phyloP scores from a whole-genome alignment of 2,888 invertebrate genomes.

The Scaeva pyrastri region DNA sequence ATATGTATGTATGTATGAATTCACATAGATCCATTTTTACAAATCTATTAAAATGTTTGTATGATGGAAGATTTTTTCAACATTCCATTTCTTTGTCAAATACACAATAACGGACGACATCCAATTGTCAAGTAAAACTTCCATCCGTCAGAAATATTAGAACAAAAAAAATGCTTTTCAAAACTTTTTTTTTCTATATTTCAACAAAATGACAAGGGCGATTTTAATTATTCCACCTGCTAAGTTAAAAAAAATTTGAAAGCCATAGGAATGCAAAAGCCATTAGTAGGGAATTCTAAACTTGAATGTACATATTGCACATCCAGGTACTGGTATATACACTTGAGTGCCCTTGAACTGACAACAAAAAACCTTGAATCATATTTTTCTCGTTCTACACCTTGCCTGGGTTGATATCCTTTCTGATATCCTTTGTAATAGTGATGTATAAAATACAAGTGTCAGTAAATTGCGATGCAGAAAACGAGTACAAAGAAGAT shows the following conservation, averaged over 20 bases:
- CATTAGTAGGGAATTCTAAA: slow-evolving; percentile 14
- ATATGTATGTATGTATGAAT: no score
- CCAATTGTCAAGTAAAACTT: not conserved
- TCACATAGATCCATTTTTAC: no score
- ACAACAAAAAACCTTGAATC: slow-evolving; percentile 21
- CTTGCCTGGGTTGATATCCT: not conserved
- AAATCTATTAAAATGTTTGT: no score
- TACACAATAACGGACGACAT: no score
- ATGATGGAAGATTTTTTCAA: no score
- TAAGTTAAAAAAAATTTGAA: slow-evolving; percentile 12
- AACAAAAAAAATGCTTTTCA: not conserved
- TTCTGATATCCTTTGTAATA: slow-evolving; percentile 25
- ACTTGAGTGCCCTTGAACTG: slow-evolving; percentile 20
- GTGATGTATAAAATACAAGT: slow-evolving; percentile 11
- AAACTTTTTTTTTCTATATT: not conserved
- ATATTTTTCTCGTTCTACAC: not conserved
- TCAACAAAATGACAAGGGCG: not conserved
- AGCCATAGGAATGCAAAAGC: slow-evolving; percentile 1
- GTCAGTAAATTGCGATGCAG: slow-evolving; percentile 21
- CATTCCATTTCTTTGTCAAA: no score
- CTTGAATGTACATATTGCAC: not conserved
- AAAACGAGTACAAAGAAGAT: slow-evolving; percentile 1
- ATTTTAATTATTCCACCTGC: slow-evolving; percentile 21
- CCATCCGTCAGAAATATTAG: not conserved
- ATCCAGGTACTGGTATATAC: not conserved